Percentiles rank a stretch among this genome's conserved stretches.
Evolutionary conservation across 2,113 vertebrate species (phyloP).

Genomic region (Crotalus helleri): DNA sequence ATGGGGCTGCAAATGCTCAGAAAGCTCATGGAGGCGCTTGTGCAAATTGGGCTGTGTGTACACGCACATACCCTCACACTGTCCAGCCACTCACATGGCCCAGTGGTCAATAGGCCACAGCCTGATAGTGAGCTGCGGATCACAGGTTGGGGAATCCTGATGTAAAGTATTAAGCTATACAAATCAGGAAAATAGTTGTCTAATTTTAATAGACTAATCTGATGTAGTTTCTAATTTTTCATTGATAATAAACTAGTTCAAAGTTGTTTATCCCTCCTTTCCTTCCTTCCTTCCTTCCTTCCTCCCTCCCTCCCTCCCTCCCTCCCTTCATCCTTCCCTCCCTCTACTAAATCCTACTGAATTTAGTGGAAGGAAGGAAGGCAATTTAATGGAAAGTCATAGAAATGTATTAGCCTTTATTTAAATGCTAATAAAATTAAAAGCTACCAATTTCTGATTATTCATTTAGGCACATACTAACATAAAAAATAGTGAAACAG

Average conservation of each 20-base stretch:
- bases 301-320: neutral
- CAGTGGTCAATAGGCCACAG: too few relatives aligned
- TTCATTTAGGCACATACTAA: neutral
- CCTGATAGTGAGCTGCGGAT: too few relatives aligned
- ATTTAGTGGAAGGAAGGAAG: neutral
- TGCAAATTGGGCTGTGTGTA: too few relatives aligned
- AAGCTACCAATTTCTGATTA: neutral
- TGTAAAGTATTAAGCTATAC: neutral
- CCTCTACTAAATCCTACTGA: neutral
- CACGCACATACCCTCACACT: too few relatives aligned
- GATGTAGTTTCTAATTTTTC: neutral
- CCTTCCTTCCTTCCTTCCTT: rapidly evolving
- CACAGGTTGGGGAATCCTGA: too few relatives aligned
- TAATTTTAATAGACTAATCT: neutral
- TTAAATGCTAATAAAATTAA: neutral
- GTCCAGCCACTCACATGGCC: too few relatives aligned
- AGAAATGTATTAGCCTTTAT: neutral
- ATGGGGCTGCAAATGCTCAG: too few relatives aligned
- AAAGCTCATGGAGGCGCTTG: too few relatives aligned
- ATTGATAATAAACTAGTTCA: neutral
- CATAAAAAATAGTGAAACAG: neutral
- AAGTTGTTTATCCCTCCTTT: neutral
- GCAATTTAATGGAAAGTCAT: neutral
- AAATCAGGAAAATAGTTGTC: neutral
- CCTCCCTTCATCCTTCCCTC: too few relatives aligned